These are phyloP conservation scores for Anticlea derivata DNA, from an alignment of 2,888 invertebrate species.

Conservation along the genomic window DNA sequence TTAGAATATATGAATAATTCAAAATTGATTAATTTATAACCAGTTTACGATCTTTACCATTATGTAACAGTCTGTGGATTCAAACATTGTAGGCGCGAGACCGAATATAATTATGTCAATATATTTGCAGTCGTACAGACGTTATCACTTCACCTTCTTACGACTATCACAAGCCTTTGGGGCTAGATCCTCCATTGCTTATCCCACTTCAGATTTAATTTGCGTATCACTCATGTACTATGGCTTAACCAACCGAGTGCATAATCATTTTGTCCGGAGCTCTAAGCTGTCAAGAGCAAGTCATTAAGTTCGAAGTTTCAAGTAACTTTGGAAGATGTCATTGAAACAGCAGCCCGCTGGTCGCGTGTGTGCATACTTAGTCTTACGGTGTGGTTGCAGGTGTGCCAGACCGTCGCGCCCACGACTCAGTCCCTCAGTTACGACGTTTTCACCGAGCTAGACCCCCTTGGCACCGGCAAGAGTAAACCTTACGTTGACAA, in stretches of 20 bases:
- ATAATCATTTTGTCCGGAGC: too few relatives aligned
- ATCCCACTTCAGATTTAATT: slow-evolving; percentile 11
- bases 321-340: neutral
- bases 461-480: slow-evolving; percentile 95
- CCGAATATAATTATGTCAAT: too few relatives aligned
- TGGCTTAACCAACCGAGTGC: neutral
- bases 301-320: neutral
- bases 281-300: too few relatives aligned
- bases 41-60: neutral
- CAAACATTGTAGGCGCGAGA: neutral
- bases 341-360: slow-evolving; percentile 14
- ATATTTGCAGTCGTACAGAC: too few relatives aligned
- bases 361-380: slow-evolving; percentile 41
- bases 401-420: slow-evolving; percentile 67
- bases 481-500: slow-evolving; percentile 97
- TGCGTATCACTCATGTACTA: slow-evolving; percentile 11
- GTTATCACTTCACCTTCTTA: too few relatives aligned
- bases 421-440: slow-evolving; percentile 75
- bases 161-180: neutral
- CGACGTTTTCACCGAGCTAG: slow-evolving; percentile 96
- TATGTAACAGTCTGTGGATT: slow-evolving; percentile 12
- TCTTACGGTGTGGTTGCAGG: slow-evolving; percentile 73
- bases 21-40: slow-evolving; percentile 5
- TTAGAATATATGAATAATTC: slow-evolving; percentile 3
- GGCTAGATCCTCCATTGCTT: slow-evolving; percentile 6